phyloP scores from a whole-genome alignment of 2,888 invertebrate species.

The Stramonita haemastoma region DNA sequence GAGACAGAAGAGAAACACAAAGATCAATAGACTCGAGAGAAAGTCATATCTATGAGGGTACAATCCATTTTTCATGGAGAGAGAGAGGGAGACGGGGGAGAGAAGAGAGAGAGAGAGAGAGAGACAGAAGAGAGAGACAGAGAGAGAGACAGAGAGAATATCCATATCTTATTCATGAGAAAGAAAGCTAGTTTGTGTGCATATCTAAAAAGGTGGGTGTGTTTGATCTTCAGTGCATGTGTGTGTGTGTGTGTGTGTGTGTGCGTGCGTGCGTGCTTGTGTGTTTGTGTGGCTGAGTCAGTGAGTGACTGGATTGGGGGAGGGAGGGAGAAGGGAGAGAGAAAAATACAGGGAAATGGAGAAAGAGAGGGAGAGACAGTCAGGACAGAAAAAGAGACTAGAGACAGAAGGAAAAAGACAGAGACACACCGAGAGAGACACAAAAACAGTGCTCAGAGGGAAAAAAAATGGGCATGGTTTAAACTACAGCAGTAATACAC shows the following conservation, averaged over 20 bases:
- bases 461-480: too few relatives aligned
- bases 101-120: too few relatives aligned
- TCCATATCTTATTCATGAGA: too few relatives aligned
- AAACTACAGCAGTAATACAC: too few relatives aligned
- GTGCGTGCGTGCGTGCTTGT: not conserved
- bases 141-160: too few relatives aligned
- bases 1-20: not conserved
- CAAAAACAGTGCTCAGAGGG: slow-evolving; percentile 12
- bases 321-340: not conserved
- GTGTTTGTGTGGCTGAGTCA: not conserved
- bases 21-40: not conserved
- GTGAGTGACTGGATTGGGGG: not conserved
- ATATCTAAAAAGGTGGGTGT: not conserved
- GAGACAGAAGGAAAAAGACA: not conserved
- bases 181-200: not conserved
- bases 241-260: slow-evolving; percentile 2
- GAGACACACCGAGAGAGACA: slow-evolving; percentile 21
- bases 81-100: too few relatives aligned
- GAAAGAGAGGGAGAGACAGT: not conserved
- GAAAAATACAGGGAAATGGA: not conserved
- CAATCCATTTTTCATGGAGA: too few relatives aligned
- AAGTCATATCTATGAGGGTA: too few relatives aligned
- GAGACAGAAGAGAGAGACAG: too few relatives aligned
- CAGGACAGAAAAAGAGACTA: not conserved
- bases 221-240: not conserved